These are phyloP conservation scores for Aegithalos caudatus DNA, from an alignment of 2,113 vertebrate species.

Conservation along the genomic window DNA sequence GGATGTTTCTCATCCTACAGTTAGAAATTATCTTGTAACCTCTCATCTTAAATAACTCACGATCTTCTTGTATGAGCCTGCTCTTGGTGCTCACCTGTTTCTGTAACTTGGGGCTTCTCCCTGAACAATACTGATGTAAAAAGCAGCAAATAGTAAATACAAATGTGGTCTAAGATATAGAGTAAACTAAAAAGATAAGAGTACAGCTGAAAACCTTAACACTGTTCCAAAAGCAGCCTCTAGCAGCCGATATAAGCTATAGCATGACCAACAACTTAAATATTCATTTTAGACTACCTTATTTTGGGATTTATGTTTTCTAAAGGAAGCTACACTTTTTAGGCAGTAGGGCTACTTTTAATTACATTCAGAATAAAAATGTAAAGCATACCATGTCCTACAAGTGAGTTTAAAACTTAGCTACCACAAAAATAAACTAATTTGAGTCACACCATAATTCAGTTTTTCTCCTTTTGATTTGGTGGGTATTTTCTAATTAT, in stretches of 20 bases:
- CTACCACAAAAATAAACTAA: neutral
- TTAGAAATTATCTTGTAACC: neutral
- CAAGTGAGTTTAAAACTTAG: neutral
- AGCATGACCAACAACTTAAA: neutral
- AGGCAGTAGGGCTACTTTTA: neutral
- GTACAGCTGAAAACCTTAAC: neutral
- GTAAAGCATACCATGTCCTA: neutral
- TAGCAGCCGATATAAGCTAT: neutral
- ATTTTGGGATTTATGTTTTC: neutral
- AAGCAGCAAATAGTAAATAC: neutral
- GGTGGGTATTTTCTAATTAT: neutral
- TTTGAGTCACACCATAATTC: neutral
- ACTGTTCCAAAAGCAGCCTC: neutral
- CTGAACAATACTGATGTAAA: neutral
- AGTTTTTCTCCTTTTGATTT: neutral
- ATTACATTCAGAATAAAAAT: neutral
- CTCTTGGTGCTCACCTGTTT: neutral
- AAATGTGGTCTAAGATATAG: accelerated
- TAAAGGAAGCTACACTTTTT: neutral
- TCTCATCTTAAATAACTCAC: neutral
- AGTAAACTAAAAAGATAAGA: neutral
- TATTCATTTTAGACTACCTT: neutral
- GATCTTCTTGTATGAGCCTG: neutral
- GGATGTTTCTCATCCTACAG: neutral
- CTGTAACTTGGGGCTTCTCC: neutral